Evolutionary conservation across 1,140 invertebrate genomes (phyloP), one percentile per base, ranked within the genome.

Genomic region (Temnothorax nylanderi): DNA sequence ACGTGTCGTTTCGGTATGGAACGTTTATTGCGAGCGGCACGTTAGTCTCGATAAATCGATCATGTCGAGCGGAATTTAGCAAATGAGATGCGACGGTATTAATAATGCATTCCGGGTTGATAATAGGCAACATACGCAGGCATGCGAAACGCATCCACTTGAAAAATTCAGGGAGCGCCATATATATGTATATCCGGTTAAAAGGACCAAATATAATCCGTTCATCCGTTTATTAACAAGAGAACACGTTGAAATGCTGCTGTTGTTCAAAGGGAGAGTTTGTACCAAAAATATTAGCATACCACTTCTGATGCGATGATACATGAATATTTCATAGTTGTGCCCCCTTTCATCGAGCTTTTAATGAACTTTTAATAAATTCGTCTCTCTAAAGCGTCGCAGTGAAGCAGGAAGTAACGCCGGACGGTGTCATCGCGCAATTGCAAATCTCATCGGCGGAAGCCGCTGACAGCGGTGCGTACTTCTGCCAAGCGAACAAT

Each of bases 401-500:
- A 16, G 95, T 97, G 13, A 97, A 97, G 92, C 97, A 97, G 90
- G 97, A 97, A 92, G 96, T 96, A 32, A 97, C 96, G 0, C 96
- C 96, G 3, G 97, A 97, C 67, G 97, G 97, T 51, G 96, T 97
- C 21, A 95, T 96, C 11, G 97, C 97, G 0, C 97, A 98, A 88
- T 92, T 98, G 71, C 96, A 97, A 92, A 97, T 99, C 62, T 96
- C 96, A 11, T 96, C 96, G 6, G 97, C 97, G 0, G 97, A 97
- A 90, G 96, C 97, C 26, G 95, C 95, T 7, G 98, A 98, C 91
- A 97, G 97, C 81, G 98, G 97, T 0, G 96, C 97, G 0, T 98
- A 98, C 94, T 97, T 98, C 81, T 99, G 98, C 93, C 96, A 97
- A 87, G 98, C 98, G 3, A 97, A 96, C 89, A 99, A 99, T 95